These are phyloP conservation scores for Drosophila paramelanica DNA, from an alignment of 2,888 invertebrate genomes.

Conservation along the genomic window DNA sequence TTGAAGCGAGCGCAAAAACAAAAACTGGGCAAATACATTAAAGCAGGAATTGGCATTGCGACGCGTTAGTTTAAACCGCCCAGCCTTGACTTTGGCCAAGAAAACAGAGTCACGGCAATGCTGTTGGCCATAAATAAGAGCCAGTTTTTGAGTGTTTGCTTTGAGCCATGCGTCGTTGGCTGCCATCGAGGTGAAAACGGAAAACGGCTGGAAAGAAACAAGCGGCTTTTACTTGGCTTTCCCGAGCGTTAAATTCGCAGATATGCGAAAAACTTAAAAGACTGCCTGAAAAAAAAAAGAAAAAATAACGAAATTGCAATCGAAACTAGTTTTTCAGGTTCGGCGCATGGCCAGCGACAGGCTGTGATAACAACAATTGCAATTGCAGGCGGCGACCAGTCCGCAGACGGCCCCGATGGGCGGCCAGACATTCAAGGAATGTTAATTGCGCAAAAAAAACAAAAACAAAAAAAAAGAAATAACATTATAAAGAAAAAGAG, in stretches of 20 bases:
- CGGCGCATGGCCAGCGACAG: conserved; percentile 59
- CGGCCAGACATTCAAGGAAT: conserved; percentile 68
- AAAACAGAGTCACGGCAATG: conserved; percentile 23
- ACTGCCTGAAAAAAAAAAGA: not conserved
- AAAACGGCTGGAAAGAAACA: conserved; percentile 28
- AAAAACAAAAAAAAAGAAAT: conserved; percentile 6
- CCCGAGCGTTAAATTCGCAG: conserved; percentile 59
- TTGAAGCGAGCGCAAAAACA: conserved; percentile 28
- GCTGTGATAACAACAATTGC: conserved; percentile 77
- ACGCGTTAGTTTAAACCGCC: conserved; percentile 13
- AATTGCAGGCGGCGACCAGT: conserved; percentile 56
- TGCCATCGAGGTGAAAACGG: conserved; percentile 21
- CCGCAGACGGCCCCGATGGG: not conserved
- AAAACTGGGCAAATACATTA: not conserved
- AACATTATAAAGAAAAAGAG: conserved; percentile 29
- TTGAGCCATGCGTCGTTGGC: conserved; percentile 1
- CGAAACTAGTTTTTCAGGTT: conserved; percentile 80
- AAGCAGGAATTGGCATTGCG: conserved; percentile 7
- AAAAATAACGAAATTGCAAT: conserved; percentile 35
- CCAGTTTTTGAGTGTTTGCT: conserved; percentile 5
- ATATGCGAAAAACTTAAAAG: conserved; percentile 30
- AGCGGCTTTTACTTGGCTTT: conserved; percentile 69
- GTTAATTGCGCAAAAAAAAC: conserved; percentile 71
- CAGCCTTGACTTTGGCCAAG: conserved; percentile 78
- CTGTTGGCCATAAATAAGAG: conserved; percentile 25